Evolutionary conservation across 2,797 vertebrate genomes (phyloP).

Genomic region (Uromys caudimaculatus): DNA sequence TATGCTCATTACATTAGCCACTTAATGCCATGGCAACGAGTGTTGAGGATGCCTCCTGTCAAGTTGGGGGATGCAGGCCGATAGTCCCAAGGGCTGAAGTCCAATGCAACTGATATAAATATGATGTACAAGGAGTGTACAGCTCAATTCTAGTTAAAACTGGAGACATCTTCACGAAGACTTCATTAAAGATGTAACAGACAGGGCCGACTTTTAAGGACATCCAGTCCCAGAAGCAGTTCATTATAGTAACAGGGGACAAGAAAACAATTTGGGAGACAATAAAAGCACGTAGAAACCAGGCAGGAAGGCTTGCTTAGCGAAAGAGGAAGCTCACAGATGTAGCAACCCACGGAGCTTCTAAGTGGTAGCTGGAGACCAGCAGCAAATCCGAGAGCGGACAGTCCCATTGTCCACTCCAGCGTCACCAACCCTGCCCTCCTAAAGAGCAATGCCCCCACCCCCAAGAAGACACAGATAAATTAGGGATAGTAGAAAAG

Average conservation of each 20-base stretch:
- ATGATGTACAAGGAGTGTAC: not conserved
- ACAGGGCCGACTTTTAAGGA: not conserved
- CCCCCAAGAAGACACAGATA: not conserved
- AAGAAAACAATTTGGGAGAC: not conserved
- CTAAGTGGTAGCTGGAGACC: not conserved
- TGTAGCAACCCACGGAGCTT: not conserved
- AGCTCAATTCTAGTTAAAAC: not conserved
- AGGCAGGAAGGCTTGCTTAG: not conserved
- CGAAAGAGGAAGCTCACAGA: not conserved
- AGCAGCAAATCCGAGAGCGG: not conserved
- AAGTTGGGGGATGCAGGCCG: not conserved
- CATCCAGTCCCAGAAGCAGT: not conserved
- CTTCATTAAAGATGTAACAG: not conserved
- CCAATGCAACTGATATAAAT: not conserved
- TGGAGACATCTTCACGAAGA: not conserved
- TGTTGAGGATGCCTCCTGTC: not conserved
- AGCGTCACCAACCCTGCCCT: not conserved
- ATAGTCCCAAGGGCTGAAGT: not conserved
- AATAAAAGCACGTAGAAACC: not conserved
- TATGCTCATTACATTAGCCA: not conserved
- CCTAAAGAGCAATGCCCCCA: not conserved
- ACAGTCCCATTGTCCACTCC: not conserved
- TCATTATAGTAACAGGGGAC: not conserved
- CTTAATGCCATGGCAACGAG: not conserved
- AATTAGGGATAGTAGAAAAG: slow-evolving; percentile 31